These are phyloP conservation scores for Calonectris borealis DNA, from an alignment of 2,113 vertebrate genomes.

Conservation along the genomic window DNA sequence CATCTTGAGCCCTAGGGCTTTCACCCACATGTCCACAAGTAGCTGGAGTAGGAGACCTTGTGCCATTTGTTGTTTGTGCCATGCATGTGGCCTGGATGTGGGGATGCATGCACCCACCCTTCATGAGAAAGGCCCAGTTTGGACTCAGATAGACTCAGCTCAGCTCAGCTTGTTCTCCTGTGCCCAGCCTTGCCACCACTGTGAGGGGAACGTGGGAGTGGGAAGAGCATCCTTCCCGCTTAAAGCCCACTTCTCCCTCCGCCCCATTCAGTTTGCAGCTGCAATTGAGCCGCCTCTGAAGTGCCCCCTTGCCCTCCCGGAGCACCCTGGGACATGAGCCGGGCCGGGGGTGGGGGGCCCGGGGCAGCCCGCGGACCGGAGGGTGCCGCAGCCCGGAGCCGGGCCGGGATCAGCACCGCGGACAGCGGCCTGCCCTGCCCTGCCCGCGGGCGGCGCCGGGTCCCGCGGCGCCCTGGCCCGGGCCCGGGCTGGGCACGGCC, in stretches of 20 bases:
- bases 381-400: accelerated
- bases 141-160: background rate
- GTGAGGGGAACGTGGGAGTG: accelerated
- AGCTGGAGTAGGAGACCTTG: background rate
- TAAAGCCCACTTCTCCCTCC: background rate
- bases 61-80: background rate
- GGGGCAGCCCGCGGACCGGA: accelerated
- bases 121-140: background rate
- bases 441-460: background rate
- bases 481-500: no score
- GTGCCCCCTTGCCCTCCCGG: background rate
- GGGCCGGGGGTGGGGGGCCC: accelerated
- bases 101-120: background rate
- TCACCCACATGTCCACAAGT: background rate
- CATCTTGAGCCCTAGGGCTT: background rate
- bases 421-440: background rate
- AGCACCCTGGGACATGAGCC: background rate
- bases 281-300: background rate
- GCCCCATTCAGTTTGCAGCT: background rate
- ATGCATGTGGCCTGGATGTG: background rate
- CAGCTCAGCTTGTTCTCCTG: background rate
- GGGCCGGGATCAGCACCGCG: background rate
- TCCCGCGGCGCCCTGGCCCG: background rate
- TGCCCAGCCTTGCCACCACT: background rate
- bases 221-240: background rate